Base-by-base conservation (phyloP, 1,140 invertebrate species). In the Helicoverpa zea region DNA sequence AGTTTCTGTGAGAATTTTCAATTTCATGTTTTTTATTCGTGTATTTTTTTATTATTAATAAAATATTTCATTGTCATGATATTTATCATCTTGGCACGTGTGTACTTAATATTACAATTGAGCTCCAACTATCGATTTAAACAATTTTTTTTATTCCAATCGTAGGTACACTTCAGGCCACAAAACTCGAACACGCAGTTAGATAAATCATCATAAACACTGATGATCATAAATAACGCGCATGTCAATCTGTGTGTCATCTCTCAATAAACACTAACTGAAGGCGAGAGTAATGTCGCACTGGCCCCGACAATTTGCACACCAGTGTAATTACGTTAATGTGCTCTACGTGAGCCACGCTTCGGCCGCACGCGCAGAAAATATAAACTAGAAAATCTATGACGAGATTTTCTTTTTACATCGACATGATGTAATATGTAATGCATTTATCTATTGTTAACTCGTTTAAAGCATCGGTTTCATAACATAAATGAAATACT, bases 1-100 rank as follows among this genome's bases (percentile, higher is more conserved):
- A 18, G 35, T 66, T 66, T 66, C n/a, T 16, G 43, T 66, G 12
- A 16, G 43, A 43, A 18, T 66, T 66, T 66, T 66, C 63, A 16
- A 43, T 66, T 66, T 66, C 63, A 66, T 49, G 43, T 49, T 49
- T 49, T 49, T 43, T 35, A 43, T 43, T 35, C 12, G 61, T 10
- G 30, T 5, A 35, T 43, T 18, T 1, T 49, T 49, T 49, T 66
- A 66, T n/a, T 35, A 66, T 12, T n/a, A 49, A 66, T 66, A 66
- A 49, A 49, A 66, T 18, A 66, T 47, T 30, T 47, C 63, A 66
- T 47, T 47, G 47, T 66, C 49, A 66, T 66, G 16, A 49, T 49
- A 66, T 66, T 66, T 64, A 64, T 30, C 30, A 64, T 64, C 3
- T 64, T 47, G 30, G 30, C 3, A 35, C 61, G 13, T 64, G 35